A percentile compares a stretch with the other conserved stretches of the same genome.
Conservation (phyloP, 2,888 invertebrate species). For the Celastrina argiolus region DNA sequence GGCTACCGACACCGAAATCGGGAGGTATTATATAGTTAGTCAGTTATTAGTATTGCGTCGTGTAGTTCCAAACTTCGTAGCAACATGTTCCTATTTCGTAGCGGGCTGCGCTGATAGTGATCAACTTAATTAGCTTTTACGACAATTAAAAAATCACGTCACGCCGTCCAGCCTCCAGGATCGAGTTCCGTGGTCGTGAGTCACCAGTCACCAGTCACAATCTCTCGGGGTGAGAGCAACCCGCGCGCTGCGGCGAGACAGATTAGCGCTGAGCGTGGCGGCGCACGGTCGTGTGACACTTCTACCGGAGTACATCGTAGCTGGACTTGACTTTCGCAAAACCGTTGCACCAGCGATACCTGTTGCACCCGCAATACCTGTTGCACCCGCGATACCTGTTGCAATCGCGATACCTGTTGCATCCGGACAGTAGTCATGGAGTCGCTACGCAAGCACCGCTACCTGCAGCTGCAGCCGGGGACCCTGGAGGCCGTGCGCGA, state of each 20-base stretch:
- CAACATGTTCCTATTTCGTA: no score
- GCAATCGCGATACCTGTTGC: background rate
- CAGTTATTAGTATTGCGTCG: no score
- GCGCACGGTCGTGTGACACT: background rate
- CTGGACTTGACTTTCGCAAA: background rate
- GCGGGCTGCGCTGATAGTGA: no score
- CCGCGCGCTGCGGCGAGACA: background rate
- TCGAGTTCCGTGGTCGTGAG: background rate
- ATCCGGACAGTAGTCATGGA: background rate
- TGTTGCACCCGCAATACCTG: background rate
- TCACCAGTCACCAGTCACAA: background rate
- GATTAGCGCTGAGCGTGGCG: background rate
- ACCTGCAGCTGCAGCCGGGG: conserved; percentile 7
- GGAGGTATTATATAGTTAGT: no score
- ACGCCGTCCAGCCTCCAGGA: no score
- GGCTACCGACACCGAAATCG: no score
- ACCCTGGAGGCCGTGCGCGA: conserved; percentile 7
- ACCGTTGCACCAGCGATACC: background rate
- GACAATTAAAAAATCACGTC: no score
- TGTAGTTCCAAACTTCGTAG: no score
- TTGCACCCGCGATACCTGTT: background rate
- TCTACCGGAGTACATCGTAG: background rate
- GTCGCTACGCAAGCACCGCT: background rate
- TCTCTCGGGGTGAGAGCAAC: background rate
- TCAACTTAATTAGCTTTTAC: no score